phyloP scores from a whole-genome alignment of 1,140 invertebrate genomes.

The Teleogryllus occipitalis region DNA sequence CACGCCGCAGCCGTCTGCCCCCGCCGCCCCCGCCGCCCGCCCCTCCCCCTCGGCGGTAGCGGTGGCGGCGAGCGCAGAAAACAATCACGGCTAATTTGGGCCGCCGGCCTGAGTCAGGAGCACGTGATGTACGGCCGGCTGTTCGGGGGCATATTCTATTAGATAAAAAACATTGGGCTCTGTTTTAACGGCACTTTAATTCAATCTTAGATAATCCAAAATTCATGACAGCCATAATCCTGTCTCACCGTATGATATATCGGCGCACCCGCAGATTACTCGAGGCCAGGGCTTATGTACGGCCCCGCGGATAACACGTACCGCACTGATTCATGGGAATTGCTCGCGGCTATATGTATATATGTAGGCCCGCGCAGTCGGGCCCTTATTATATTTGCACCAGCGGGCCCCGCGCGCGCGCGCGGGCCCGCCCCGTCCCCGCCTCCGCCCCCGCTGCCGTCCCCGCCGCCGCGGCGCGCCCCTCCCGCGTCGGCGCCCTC shows the following conservation, averaged over 20 bases:
- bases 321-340: conserved; percentile 18
- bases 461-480: no score
- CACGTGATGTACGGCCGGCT: conserved; percentile 17
- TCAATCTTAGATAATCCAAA: conserved; percentile 29
- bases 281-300: background rate
- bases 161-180: conserved; percentile 21
- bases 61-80: conserved; percentile 7
- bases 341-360: conserved; percentile 11
- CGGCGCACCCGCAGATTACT: conserved; percentile 21
- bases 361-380: background rate
- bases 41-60: background rate
- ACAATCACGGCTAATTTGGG: conserved; percentile 21
- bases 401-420: background rate
- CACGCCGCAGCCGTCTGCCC: background rate
- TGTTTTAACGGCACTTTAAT: conserved; percentile 29
- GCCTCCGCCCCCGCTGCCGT: no score
- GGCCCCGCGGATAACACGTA: background rate
- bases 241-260: conserved; percentile 27
- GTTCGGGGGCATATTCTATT: conserved; percentile 20
- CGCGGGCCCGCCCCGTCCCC: no score
- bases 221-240: conserved; percentile 28
- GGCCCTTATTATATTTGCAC: conserved; percentile 3
- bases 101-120: background rate
- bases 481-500: background rate
- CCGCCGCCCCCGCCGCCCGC: no score